Evolutionary conservation across 2,113 vertebrate species (phyloP).

Genomic region (Gallinago media): DNA sequence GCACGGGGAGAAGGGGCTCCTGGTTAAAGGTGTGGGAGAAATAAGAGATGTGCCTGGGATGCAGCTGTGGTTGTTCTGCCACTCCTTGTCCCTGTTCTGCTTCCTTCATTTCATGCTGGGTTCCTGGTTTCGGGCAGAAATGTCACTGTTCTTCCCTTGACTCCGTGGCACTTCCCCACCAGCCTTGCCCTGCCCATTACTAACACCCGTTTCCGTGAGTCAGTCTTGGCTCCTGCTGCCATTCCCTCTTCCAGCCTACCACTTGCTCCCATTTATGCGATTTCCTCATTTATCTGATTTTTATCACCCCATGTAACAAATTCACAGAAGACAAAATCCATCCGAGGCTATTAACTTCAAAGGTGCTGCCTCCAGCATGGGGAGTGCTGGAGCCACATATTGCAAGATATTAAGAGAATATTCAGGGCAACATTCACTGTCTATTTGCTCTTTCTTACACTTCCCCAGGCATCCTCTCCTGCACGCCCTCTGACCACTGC

Average conservation of each 20-base stretch:
- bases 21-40: neutral
- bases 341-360: slow-evolving; percentile 37
- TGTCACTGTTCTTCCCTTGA: neutral
- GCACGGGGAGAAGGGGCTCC: neutral
- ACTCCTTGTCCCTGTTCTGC: neutral
- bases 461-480: neutral
- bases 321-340: slow-evolving; percentile 39
- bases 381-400: neutral
- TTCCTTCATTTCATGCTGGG: neutral
- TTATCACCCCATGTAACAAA: slow-evolving; percentile 14
- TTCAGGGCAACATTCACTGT: neutral
- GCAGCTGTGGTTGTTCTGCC: neutral
- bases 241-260: neutral
- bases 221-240: neutral
- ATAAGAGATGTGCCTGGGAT: neutral
- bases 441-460: neutral
- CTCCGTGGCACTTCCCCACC: neutral
- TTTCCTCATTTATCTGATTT: slow-evolving; percentile 55
- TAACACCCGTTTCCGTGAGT: neutral
- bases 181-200: neutral
- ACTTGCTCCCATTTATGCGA: neutral
- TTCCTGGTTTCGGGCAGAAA: neutral
- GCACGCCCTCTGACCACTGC: neutral
- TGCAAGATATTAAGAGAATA: neutral
- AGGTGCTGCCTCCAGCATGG: neutral